These are phyloP conservation scores for Rhyacophila evoluta DNA, from an alignment of 2,888 invertebrate genomes.

Conservation along the genomic window DNA sequence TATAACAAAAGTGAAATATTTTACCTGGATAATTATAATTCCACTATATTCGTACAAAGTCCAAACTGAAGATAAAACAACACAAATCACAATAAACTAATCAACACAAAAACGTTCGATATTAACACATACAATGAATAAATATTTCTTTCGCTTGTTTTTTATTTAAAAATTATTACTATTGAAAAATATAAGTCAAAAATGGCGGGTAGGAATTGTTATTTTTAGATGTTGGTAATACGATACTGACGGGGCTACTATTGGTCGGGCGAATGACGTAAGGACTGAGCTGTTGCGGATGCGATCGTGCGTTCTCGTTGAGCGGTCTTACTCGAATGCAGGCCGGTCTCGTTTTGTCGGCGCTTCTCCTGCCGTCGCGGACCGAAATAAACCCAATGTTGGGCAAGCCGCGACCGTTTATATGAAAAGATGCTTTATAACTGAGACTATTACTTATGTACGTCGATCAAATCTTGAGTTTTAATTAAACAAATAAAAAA, in stretches of 20 bases:
- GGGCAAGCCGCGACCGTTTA: conserved; percentile 30
- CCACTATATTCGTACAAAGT: conserved; percentile 28
- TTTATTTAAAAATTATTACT: conserved; percentile 4
- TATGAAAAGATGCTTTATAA: conserved; percentile 41
- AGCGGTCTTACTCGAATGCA: conserved; percentile 50
- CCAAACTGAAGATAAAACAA: conserved; percentile 40
- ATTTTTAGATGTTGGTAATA: conserved; percentile 53
- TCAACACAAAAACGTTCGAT: conserved; percentile 38
- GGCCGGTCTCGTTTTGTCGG: conserved; percentile 30
- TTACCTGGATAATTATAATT: conserved; percentile 31
- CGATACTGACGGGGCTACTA: conserved; percentile 47
- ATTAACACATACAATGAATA: conserved; percentile 29
- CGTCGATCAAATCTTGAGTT: no score
- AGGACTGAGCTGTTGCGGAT: conserved; percentile 30
- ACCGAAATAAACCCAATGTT: conserved; percentile 38
- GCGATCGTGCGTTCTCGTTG: conserved; percentile 43
- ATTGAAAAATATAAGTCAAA: conserved; percentile 41
- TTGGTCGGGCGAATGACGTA: conserved; percentile 46
- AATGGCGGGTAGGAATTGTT: conserved; percentile 48
- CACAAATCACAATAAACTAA: conserved; percentile 47
- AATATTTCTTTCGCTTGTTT: not conserved
- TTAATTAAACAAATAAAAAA: no score
- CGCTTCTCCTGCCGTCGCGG: conserved; percentile 16
- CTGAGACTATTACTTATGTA: conserved; percentile 1
- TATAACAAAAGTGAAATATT: not conserved